A percentile compares a stretch with the other conserved stretches of the same genome.
These are phyloP conservation scores for Phaenicophaeus curvirostris DNA, from an alignment of 2,797 vertebrate genomes.

Conservation along the genomic window DNA sequence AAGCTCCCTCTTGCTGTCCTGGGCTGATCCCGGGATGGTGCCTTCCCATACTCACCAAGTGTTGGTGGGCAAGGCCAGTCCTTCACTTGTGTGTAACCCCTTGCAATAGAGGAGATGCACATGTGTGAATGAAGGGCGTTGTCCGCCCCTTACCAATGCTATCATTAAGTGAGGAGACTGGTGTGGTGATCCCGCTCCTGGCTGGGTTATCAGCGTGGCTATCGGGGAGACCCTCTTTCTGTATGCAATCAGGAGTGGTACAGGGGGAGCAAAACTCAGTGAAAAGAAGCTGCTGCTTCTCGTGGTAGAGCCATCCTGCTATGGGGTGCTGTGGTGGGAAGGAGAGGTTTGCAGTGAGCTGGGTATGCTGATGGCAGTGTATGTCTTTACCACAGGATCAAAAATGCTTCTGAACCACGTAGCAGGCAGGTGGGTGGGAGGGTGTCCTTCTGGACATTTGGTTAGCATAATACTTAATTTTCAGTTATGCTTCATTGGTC, in stretches of 20 bases:
- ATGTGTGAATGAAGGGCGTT: accelerated
- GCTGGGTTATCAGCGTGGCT: background rate
- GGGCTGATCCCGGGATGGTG: background rate
- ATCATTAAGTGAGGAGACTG: background rate
- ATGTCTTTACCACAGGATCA: background rate
- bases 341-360: background rate
- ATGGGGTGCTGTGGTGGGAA: background rate
- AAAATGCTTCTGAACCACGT: background rate
- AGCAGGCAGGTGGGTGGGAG: background rate
- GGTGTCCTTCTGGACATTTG: slow-evolving; percentile 7
- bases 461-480: background rate
- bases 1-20: background rate
- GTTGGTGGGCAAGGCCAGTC: background rate
- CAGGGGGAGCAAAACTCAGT: accelerated
- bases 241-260: background rate
- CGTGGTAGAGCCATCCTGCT: background rate
- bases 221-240: background rate
- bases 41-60: background rate
- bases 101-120: background rate
- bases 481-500: background rate
- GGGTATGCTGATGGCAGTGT: background rate
- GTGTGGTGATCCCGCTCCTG: background rate
- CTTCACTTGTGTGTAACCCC: background rate
- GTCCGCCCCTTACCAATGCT: background rate
- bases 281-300: background rate